Percentiles rank a stretch among this genome's conserved stretches.
These are phyloP conservation scores for Platyrinchus mystaceus DNA, from an alignment of 2,797 vertebrate genomes.

Conservation along the genomic window DNA sequence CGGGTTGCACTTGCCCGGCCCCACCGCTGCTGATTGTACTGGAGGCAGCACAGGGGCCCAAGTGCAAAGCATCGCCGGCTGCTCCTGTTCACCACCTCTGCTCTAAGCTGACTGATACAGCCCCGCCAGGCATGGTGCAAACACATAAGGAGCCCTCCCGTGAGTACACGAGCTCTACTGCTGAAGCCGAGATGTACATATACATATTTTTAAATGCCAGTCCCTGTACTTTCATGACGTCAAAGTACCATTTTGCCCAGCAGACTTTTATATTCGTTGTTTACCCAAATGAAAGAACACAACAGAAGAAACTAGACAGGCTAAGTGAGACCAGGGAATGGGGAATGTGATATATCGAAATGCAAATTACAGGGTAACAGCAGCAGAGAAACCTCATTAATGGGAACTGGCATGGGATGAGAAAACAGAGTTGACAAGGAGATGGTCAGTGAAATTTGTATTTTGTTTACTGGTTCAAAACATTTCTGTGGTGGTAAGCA, in stretches of 20 bases:
- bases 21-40: not conserved
- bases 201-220: not conserved
- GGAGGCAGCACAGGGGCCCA: not conserved
- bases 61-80: not conserved
- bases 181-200: not conserved
- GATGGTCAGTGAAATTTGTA: constrained; percentile 26
- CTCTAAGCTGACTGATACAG: not conserved
- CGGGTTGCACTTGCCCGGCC: rapidly evolving
- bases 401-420: not conserved
- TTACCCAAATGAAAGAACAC: constrained; percentile 54
- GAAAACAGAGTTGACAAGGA: constrained; percentile 49
- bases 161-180: not conserved
- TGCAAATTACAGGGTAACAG: constrained; percentile 1
- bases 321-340: not conserved
- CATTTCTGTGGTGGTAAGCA: not conserved
- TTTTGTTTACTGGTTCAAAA: constrained; percentile 55
- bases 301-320: not conserved
- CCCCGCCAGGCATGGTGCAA: not conserved
- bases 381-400: not conserved
- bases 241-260: constrained; percentile 55
- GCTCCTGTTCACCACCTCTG: not conserved
- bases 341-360: not conserved
- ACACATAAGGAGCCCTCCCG: not conserved
- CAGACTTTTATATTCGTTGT: constrained; percentile 53
- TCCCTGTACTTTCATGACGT: constrained; percentile 32